phyloP scores from a whole-genome alignment of 2,797 vertebrate species.

The Heteromormyrus szaboi region DNA sequence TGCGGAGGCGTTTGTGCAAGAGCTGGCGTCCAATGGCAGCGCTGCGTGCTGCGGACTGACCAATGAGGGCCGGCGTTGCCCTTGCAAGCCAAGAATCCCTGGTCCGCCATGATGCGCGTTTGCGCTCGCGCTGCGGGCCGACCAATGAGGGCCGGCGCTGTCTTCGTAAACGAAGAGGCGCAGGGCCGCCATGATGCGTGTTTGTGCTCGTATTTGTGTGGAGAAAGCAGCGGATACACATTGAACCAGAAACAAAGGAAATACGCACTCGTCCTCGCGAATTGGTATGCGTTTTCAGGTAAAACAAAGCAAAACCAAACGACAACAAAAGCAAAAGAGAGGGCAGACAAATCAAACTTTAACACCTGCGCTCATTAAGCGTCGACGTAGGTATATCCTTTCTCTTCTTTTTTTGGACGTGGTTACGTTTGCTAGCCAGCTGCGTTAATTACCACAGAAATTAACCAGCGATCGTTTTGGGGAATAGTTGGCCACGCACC shows the following conservation, averaged over 20 bases:
- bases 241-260: conserved; percentile 31
- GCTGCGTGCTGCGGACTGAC: not conserved
- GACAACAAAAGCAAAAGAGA: not conserved
- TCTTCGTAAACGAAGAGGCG: conserved; percentile 38
- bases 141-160: conserved; percentile 25
- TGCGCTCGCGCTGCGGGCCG: conserved; percentile 6
- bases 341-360: not conserved
- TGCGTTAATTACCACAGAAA: not conserved
- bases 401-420: not conserved
- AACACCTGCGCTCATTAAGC: not conserved
- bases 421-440: conserved; percentile 11
- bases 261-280: conserved; percentile 19
- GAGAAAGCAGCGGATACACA: conserved; percentile 40
- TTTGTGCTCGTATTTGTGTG: conserved; percentile 64
- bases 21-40: not conserved
- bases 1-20: conserved; percentile 19
- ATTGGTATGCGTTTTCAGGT: conserved; percentile 34
- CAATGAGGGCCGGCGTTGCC: not conserved
- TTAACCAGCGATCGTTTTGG: not conserved
- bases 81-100: not conserved
- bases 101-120: conserved; percentile 14
- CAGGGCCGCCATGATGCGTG: conserved; percentile 68
- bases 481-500: not conserved
- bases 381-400: not conserved
- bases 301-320: conserved; percentile 14